Evolutionary conservation across 2,797 vertebrate genomes (phyloP).

Genomic region (Pseudochaenichthys georgianus): DNA sequence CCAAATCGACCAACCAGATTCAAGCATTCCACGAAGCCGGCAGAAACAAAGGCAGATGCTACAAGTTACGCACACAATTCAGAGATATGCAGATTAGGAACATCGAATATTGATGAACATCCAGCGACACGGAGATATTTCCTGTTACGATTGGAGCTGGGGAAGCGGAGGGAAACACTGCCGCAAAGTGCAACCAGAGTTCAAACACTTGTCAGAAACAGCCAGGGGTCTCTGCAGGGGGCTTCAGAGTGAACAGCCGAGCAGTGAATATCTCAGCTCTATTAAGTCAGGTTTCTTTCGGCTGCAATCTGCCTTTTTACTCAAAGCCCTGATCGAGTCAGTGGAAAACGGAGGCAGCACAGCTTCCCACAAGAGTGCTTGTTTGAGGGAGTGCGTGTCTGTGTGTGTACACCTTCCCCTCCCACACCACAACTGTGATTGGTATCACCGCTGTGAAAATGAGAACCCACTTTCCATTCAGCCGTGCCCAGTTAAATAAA

Average conservation of each 20-base stretch:
- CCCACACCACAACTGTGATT: conserved; percentile 27
- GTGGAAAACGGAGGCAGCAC: conserved; percentile 14
- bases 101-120: conserved; percentile 59
- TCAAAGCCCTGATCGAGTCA: conserved; percentile 38
- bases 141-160: conserved; percentile 27
- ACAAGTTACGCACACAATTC: conserved; percentile 50
- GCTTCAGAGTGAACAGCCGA: conserved; percentile 29
- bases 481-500: conserved; percentile 59
- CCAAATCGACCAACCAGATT: too few species aligned
- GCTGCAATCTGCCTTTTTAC: conserved; percentile 38
- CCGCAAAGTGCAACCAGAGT: conserved; percentile 65
- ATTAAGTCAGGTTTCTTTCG: conserved; percentile 29
- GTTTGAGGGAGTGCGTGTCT: conserved; percentile 11
- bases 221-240: conserved; percentile 35
- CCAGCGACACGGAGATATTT: too few species aligned
- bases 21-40: not conserved
- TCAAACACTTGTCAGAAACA: conserved; percentile 56
- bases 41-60: conserved; percentile 31
- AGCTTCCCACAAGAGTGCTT: conserved; percentile 16
- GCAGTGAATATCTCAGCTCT: conserved; percentile 35
- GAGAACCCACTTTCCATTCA: conserved; percentile 43
- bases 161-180: conserved; percentile 33
- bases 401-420: not conserved
- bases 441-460: conserved; percentile 56
- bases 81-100: conserved; percentile 55